Evolutionary conservation across 2,888 invertebrate genomes (phyloP).

Genomic region (Dastarcus helophoroides): DNA sequence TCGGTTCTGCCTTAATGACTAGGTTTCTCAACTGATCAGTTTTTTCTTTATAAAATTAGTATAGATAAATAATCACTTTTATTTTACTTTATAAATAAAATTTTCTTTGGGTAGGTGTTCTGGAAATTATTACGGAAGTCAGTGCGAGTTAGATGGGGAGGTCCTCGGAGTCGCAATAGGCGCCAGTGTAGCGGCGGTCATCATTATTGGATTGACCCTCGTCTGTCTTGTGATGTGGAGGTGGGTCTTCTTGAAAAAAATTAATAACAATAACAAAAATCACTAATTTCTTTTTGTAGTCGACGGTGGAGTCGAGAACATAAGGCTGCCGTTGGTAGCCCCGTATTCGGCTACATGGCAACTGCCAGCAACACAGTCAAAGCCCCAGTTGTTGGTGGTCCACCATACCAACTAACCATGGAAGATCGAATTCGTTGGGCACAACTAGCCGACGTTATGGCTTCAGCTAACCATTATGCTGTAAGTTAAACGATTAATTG

Average conservation of each 20-base stretch:
- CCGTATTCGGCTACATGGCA: slow-evolving; percentile 80
- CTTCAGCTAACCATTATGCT: slow-evolving; percentile 73
- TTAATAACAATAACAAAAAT: background rate
- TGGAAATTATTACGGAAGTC: slow-evolving; percentile 78
- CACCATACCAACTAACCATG: slow-evolving; percentile 66
- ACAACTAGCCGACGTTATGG: slow-evolving; percentile 81
- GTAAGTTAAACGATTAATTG: slow-evolving; percentile 40
- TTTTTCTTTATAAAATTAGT: too few species aligned
- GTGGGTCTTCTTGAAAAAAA: slow-evolving; percentile 35
- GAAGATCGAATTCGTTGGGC: slow-evolving; percentile 82
- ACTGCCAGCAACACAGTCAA: slow-evolving; percentile 57
- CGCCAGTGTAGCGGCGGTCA: slow-evolving; percentile 76
- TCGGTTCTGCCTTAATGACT: too few species aligned
- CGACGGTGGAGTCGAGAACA: slow-evolving; percentile 85
- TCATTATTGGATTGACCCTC: slow-evolving; percentile 78
- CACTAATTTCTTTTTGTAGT: slow-evolving; percentile 37
- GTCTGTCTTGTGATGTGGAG: slow-evolving; percentile 87
- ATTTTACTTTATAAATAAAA: slow-evolving; percentile 1
- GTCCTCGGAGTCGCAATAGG: slow-evolving; percentile 85
- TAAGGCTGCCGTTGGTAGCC: slow-evolving; percentile 67
- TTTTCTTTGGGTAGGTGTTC: slow-evolving; percentile 53
- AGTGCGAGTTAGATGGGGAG: slow-evolving; percentile 86
- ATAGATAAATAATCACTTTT: background rate
- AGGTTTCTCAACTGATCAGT: too few species aligned
- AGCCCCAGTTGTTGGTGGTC: slow-evolving; percentile 59